These are phyloP conservation scores for Rattus rattus DNA, from an alignment of 2,113 vertebrate genomes.

Conservation along the genomic window DNA sequence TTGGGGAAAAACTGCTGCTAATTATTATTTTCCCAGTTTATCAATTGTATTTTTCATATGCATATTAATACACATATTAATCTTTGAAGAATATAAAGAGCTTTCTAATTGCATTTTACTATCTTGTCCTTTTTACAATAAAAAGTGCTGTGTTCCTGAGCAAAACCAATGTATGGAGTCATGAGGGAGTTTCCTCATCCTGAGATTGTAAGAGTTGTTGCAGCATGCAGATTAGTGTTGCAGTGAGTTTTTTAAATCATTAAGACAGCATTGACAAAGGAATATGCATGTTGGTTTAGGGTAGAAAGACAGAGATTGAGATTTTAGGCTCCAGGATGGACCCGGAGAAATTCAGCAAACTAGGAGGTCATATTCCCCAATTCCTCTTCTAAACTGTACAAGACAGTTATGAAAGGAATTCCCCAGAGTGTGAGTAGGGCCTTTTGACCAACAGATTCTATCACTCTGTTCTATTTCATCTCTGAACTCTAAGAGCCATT, in stretches of 20 bases:
- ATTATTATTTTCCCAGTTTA: neutral
- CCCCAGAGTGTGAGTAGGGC: neutral
- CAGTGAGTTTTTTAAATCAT: neutral
- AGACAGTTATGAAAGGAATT: neutral
- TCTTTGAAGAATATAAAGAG: neutral
- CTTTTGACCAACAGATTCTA: neutral
- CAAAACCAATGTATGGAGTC: neutral
- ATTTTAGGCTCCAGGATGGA: neutral
- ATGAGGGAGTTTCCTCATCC: neutral
- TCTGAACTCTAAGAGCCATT: neutral
- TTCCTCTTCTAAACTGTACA: neutral
- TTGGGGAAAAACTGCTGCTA: neutral
- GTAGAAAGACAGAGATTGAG: neutral
- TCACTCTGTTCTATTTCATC: neutral
- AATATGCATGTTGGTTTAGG: neutral
- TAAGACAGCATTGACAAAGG: neutral
- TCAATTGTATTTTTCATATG: neutral
- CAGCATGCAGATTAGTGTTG: neutral
- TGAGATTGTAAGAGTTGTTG: neutral
- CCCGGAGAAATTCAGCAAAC: neutral
- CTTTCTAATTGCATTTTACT: neutral
- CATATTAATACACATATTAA: neutral
- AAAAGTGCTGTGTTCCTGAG: neutral
- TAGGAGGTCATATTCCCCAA: neutral
- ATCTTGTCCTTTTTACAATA: neutral